Base-by-base conservation (phyloP, 2,888 invertebrate genomes). In the Plagodis pulveraria region DNA sequence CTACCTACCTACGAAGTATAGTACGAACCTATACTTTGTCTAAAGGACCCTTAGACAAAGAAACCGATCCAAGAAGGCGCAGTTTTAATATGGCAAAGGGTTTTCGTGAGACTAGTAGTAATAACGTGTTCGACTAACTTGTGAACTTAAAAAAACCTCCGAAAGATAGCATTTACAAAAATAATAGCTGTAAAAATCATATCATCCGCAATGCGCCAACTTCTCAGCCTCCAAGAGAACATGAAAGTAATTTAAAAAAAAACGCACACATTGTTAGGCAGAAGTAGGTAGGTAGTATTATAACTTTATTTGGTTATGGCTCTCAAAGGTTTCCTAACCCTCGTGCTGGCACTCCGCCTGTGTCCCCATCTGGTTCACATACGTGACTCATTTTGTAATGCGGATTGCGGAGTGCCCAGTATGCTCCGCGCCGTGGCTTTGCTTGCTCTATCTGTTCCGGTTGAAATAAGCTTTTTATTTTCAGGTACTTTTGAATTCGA, bases 301-400 rank as follows among this genome's bases (percentile, higher is more conserved):
- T 60, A 51, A 60, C 52, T 56, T 56, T 56, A 60, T 60, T 60
- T 51, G 48, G 55, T 51, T 51, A 55, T 55, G 43, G 11, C 10
- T 50, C 48, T 49, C 60, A 56, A 56, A 56, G 60, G 56, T 36
- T 52, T 48, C 56, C 51, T 45, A 52, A 52, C 46, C 55, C 50
- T 54, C 57, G 6, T 48, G 32, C 7, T 50, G 44, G 53, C 45
- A 35, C 36, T 50, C 54, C 34, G 41, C 11, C 11, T 33, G 48
- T 41, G 55, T 51, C 48, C 40, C 48, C 60, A 60, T 56, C 56
- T 56, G 60, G 55, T 48, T 48, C 41, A 11, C 11, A 43, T 60
- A 60, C 60, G 60, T 60, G 60, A 60, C 55, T 51, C 11, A 55
- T 49, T 60, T 60, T 51, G 22, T 55, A 55, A 59, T 56, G 22